A percentile compares a stretch with the other conserved stretches of the same genome.
These are phyloP conservation scores for Octomys mimax DNA, from an alignment of 2,797 vertebrate species.

Conservation along the genomic window DNA sequence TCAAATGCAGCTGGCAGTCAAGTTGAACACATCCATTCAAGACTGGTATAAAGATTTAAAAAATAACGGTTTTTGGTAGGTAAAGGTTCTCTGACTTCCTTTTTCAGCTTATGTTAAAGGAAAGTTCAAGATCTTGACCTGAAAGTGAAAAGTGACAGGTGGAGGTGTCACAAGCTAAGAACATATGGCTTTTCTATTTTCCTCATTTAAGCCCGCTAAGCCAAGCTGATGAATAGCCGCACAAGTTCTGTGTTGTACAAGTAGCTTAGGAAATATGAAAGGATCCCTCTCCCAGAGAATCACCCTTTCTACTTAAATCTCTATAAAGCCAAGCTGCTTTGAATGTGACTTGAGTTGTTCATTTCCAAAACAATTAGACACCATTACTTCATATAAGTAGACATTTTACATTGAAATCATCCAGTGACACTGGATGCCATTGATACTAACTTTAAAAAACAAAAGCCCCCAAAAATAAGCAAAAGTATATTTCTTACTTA, in stretches of 20 bases:
- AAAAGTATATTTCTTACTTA: not conserved
- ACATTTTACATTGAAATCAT: conserved; percentile 67
- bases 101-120: conserved; percentile 55
- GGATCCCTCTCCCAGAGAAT: conserved; percentile 61
- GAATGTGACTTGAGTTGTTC: conserved; percentile 66
- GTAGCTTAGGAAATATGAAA: conserved; percentile 43
- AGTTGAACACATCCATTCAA: not conserved
- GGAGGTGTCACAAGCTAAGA: conserved; percentile 45
- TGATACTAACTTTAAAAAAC: conserved; percentile 54
- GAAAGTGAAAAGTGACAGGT: conserved; percentile 68
- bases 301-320: conserved; percentile 62
- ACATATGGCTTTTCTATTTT: conserved; percentile 64
- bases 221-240: conserved; percentile 36
- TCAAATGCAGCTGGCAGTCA: not conserved
- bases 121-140: conserved; percentile 61
- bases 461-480: not conserved
- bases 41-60: conserved; percentile 41
- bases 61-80: conserved; percentile 50
- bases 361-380: conserved; percentile 77
- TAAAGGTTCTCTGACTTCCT: conserved; percentile 44
- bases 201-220: conserved; percentile 56
- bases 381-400: conserved; percentile 75
- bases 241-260: not conserved
- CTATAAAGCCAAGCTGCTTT: not conserved
- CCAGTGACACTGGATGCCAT: conserved; percentile 55